phyloP scores from a whole-genome alignment of 2,888 invertebrate genomes.

The Theodoxus fluviatilis region DNA sequence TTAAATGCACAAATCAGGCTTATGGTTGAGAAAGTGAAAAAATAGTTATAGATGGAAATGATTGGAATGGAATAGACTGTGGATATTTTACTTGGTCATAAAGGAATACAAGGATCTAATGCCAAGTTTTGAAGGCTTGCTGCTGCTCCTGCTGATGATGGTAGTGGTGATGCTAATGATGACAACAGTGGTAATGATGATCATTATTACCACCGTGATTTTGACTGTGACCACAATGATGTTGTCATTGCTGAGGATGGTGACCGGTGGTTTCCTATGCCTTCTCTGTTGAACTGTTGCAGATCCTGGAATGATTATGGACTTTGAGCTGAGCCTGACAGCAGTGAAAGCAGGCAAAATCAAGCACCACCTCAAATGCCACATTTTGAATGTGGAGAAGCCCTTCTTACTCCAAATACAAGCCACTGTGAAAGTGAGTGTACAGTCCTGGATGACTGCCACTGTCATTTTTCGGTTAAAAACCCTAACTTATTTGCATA shows the following conservation, averaged over 20 bases:
- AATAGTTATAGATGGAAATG: background rate
- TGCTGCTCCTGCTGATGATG: too few species aligned
- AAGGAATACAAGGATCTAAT: too few species aligned
- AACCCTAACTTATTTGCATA: too few species aligned
- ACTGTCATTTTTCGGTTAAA: background rate
- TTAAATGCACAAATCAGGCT: too few species aligned
- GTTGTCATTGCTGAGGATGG: background rate
- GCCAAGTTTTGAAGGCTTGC: too few species aligned
- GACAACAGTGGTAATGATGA: too few species aligned
- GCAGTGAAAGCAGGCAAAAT: conserved; percentile 58
- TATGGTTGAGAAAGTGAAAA: too few species aligned
- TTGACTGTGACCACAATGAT: too few species aligned
- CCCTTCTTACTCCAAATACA: conserved; percentile 60
- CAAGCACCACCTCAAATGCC: conserved; percentile 56
- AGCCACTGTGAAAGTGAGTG: conserved; percentile 59
- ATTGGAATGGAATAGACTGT: background rate
- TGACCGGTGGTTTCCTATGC: background rate
- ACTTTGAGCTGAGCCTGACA: conserved; percentile 60
- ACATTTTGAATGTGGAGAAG: conserved; percentile 59
- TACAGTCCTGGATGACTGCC: background rate
- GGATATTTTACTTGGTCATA: too few species aligned
- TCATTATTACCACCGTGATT: too few species aligned
- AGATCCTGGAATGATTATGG: conserved; percentile 61
- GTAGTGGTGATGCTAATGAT: too few species aligned
- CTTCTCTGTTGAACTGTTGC: background rate